These are phyloP conservation scores for Brachylomia viminalis DNA, from an alignment of 2,888 invertebrate species.

Conservation along the genomic window DNA sequence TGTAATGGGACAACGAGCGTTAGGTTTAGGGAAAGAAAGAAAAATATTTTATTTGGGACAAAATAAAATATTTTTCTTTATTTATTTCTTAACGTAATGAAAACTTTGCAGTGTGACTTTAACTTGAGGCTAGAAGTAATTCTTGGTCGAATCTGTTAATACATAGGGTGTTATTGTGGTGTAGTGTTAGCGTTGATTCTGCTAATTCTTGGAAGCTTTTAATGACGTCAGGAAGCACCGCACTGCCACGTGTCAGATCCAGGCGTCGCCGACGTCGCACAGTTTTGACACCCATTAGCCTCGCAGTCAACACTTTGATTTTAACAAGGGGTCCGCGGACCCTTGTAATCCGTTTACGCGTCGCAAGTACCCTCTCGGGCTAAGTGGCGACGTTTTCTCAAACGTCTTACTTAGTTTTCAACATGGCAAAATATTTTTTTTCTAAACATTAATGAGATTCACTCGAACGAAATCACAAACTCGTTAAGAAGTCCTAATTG, in stretches of 20 bases:
- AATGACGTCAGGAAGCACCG: slow-evolving; percentile 4
- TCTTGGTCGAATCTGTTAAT: neutral
- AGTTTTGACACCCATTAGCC: slow-evolving; percentile 79
- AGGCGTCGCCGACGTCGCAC: slow-evolving; percentile 15
- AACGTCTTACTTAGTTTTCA: slow-evolving; percentile 77
- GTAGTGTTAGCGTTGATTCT: neutral
- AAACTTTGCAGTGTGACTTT: slow-evolving; percentile 14
- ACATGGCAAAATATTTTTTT: slow-evolving; percentile 74
- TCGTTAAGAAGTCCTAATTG: slow-evolving; percentile 42
- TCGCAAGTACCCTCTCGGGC: slow-evolving; percentile 77
- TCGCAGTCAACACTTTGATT: slow-evolving; percentile 85
- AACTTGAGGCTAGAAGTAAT: slow-evolving; percentile 3
- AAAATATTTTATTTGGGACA: no score
- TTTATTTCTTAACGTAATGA: no score
- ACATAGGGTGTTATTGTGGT: neutral
- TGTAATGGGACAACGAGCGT: neutral
- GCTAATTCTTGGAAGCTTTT: slow-evolving; percentile 2
- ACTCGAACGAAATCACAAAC: slow-evolving; percentile 34
- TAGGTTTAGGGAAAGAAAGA: no score
- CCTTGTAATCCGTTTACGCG: slow-evolving; percentile 86
- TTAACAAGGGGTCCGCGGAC: slow-evolving; percentile 81
- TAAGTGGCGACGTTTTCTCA: slow-evolving; percentile 80
- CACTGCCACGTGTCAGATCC: slow-evolving; percentile 24
- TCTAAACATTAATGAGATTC: slow-evolving; percentile 63
- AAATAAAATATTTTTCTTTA: no score